Base-by-base conservation (phyloP, 1,140 invertebrate genomes). In the Nilaparvata lugens region DNA sequence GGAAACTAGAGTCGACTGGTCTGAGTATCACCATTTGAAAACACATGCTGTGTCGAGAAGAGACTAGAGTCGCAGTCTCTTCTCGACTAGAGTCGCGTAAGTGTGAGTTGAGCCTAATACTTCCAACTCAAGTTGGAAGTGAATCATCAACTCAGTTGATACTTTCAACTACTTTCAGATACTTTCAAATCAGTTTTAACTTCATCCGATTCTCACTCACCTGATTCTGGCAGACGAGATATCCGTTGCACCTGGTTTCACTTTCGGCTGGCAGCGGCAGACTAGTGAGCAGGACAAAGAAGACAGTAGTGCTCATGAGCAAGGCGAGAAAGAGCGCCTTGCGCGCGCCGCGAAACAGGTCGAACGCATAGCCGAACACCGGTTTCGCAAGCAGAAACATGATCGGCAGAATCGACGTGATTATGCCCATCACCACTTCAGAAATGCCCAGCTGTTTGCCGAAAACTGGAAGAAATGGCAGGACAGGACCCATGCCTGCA, bases 371-470 rank as follows among this genome's bases (percentile, higher is more conserved):
- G 6, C 88, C 88, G 67, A 89, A 84, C 2, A 78, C 60, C 1
- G 87, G 86, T 71, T 90, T 89, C 0, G 86, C 82, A 0, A 86
- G 66, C 0, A 88, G 78, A 76, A 85, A 88, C 13, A 86, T 68
- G 14, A 89, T 73, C 0, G 88, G 87, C 57, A 89, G 66, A 1
- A 87, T 71, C 0, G 83, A 83, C 0, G 81, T 86, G 52, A 89
- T 80, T 16, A 77, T 78, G 3, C 87, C 88, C 83, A 89, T 88
- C 0, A 83, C 76, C 2, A 81, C 72, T 0, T 86, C 77, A 0
- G 85, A 84, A n/a, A 89, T 76, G 0, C 87, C 87, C 38, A 90
- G 70, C 71, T 89, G 83, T 67, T 84, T 83, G 2, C 85, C 87
- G 70, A 83, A 84, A 14, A 89, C 86, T 42, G 83, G 76, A 54